Conservation (phyloP, 1,140 invertebrate species). For the Cydia fagiglandana region DNA sequence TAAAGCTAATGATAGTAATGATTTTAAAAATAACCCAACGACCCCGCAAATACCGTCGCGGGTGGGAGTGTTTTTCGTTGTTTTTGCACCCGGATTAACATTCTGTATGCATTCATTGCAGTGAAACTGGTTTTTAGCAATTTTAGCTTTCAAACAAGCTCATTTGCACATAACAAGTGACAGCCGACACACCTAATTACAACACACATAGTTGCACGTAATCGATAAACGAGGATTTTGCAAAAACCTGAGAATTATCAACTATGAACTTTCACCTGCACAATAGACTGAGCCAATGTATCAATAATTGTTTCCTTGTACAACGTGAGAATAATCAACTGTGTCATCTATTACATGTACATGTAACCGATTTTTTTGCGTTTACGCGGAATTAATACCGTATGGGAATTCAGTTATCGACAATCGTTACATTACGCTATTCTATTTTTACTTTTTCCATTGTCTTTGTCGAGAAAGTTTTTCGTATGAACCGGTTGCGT, state of each 20-base stretch:
- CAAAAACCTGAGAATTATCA: conserved; percentile 39
- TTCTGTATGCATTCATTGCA: conserved; percentile 16
- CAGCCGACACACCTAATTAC: conserved; percentile 17
- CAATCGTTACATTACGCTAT: conserved; percentile 25
- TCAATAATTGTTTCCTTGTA: conserved; percentile 42
- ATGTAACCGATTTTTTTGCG: conserved; percentile 20
- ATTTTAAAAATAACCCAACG: conserved; percentile 15
- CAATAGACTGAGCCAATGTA: conserved; percentile 43
- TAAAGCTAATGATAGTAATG: conserved; percentile 23
- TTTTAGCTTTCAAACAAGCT: conserved; percentile 14
- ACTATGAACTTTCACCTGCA: conserved; percentile 68
- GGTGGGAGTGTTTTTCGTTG: conserved; percentile 14
- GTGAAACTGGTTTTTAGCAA: conserved; percentile 16
- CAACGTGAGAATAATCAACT: conserved; percentile 39
- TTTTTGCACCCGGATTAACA: conserved; percentile 11
- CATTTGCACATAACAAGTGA: conserved; percentile 13
- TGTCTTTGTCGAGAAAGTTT: conserved; percentile 29
- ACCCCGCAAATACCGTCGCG: neutral
- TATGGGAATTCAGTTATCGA: conserved; percentile 32
- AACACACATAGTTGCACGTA: conserved; percentile 15
- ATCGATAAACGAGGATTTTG: neutral
- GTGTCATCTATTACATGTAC: conserved; percentile 34
- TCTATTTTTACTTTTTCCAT: conserved; percentile 32
- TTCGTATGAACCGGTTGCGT: conserved; percentile 22
- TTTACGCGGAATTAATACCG: conserved; percentile 29